These are phyloP conservation scores for Nerophis ophidion DNA, from an alignment of 2,113 vertebrate genomes.

Conservation along the genomic window DNA sequence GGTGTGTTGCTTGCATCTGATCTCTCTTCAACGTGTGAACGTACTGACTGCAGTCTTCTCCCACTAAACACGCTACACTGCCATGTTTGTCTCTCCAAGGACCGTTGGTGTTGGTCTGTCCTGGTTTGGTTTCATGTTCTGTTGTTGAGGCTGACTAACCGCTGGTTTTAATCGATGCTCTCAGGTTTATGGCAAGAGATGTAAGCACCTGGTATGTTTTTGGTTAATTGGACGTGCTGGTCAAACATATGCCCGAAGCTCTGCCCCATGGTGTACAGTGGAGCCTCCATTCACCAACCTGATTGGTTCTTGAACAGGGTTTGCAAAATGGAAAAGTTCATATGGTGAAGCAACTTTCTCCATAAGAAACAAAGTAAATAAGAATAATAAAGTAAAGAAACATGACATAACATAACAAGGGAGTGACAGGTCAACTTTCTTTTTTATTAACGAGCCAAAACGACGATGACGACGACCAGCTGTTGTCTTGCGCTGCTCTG, in stretches of 20 bases:
- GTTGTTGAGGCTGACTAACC: constrained; percentile 38
- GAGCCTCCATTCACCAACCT: too few relatives aligned
- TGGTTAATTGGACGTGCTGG: constrained; percentile 10
- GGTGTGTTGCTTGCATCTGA: constrained; percentile 76
- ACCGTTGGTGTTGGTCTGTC: constrained; percentile 67
- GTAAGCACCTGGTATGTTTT: constrained; percentile 2
- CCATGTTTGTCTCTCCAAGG: constrained; percentile 59
- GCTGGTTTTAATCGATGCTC: constrained; percentile 15
- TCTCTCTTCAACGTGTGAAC: constrained; percentile 52
- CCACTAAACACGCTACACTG: constrained; percentile 48
- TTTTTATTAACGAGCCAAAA: too few relatives aligned
- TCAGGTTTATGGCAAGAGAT: constrained; percentile 1
- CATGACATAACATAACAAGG: too few relatives aligned
- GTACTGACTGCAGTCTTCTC: constrained; percentile 47
- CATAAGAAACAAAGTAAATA: too few relatives aligned
- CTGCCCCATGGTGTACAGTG: not conserved
- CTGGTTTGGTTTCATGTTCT: constrained; percentile 63
- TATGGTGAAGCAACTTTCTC: too few relatives aligned
- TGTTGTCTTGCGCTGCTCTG: too few relatives aligned
- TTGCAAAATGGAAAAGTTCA: too few relatives aligned
- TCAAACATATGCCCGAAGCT: not conserved
- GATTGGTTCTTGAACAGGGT: too few relatives aligned
- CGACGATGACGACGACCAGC: too few relatives aligned
- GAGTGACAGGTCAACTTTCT: too few relatives aligned
- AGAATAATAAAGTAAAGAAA: too few relatives aligned